These are phyloP conservation scores for Hyposmocoma kahamanoa DNA, from an alignment of 1,140 invertebrate species.

Conservation along the genomic window DNA sequence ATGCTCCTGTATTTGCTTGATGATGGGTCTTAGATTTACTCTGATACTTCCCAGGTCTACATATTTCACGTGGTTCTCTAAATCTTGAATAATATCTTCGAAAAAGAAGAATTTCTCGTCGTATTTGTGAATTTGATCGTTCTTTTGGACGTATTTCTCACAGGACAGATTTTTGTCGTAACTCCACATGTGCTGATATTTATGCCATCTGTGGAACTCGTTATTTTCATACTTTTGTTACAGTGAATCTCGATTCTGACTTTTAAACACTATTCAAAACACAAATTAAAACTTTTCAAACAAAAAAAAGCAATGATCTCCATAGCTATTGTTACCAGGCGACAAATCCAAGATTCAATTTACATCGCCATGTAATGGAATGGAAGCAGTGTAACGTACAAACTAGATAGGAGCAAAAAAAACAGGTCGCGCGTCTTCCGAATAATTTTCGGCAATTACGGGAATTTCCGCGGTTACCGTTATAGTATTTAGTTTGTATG, in stretches of 20 bases:
- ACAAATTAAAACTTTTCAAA: too few relatives aligned
- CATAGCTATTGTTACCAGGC: too few relatives aligned
- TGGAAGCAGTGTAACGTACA: too few relatives aligned
- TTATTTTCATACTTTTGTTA: not conserved
- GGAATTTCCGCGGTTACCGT: too few relatives aligned
- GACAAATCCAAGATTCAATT: constrained; percentile 4
- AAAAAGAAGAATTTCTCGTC: constrained; percentile 91
- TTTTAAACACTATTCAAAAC: too few relatives aligned
- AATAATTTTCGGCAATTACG: too few relatives aligned
- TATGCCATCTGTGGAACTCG: constrained; percentile 77
- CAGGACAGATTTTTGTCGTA: constrained; percentile 84
- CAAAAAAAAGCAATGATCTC: too few relatives aligned
- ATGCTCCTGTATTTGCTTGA: constrained; percentile 76
- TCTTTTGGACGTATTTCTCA: constrained; percentile 83
- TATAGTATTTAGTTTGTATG: too few relatives aligned
- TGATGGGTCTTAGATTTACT: constrained; percentile 79
- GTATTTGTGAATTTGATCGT: constrained; percentile 82
- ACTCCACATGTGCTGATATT: constrained; percentile 86
- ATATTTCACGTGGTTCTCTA: constrained; percentile 75
- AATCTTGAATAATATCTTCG: constrained; percentile 82
- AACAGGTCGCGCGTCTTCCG: too few relatives aligned
- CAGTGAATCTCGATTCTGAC: too few relatives aligned
- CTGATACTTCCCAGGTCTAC: constrained; percentile 79
- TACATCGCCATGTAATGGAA: too few relatives aligned
- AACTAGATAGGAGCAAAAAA: too few relatives aligned